These are phyloP conservation scores for Mus spicilegus DNA, from an alignment of 2,113 vertebrate genomes.

Conservation along the genomic window DNA sequence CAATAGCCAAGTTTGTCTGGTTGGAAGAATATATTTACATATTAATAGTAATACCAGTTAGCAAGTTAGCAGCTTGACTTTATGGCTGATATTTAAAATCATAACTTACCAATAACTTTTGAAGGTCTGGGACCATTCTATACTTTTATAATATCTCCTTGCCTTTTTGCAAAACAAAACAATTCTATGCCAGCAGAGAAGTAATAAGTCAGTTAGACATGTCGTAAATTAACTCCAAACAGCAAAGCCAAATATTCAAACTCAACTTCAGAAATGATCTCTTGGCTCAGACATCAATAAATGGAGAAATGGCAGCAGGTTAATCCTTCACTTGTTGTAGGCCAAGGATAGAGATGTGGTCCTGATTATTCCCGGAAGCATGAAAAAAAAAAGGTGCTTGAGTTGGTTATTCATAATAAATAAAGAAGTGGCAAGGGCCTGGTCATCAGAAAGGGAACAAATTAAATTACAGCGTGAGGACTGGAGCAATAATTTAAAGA, in stretches of 20 bases:
- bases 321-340: conserved; percentile 30
- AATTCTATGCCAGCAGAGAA: not conserved
- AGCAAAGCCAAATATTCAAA: conserved; percentile 58
- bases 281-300: conserved; percentile 63
- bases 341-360: conserved; percentile 23
- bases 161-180: conserved; percentile 30
- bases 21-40: conserved; percentile 46
- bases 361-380: conserved; percentile 38
- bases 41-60: not conserved
- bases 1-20: not conserved
- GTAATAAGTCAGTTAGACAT: conserved; percentile 6
- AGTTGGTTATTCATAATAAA: conserved; percentile 22
- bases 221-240: conserved; percentile 48
- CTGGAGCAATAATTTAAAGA: conserved; percentile 53
- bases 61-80: not conserved
- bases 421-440: conserved; percentile 21
- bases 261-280: conserved; percentile 58
- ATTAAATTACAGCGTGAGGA: conserved; percentile 26
- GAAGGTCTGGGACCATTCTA: not conserved
- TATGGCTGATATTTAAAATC: conserved; percentile 39
- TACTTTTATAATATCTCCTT: not conserved
- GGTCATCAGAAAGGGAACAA: not conserved
- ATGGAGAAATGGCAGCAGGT: conserved; percentile 36
- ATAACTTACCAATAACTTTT: not conserved
- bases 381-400: not conserved